phyloP scores from a whole-genome alignment of 2,888 invertebrate species.

The Torymus aiolomorphi region DNA sequence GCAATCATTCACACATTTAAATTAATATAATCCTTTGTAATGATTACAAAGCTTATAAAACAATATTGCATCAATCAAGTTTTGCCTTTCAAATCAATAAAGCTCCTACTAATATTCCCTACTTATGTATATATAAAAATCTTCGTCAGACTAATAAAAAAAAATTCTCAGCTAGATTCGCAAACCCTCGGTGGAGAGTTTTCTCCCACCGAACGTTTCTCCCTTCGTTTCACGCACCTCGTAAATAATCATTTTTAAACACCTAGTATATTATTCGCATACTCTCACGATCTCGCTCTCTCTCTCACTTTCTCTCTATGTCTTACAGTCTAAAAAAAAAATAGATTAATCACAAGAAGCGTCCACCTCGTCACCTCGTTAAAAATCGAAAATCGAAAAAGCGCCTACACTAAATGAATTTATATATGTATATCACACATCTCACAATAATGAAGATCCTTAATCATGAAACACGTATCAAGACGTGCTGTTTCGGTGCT shows the following conservation, averaged over 20 bases:
- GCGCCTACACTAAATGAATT: conserved; percentile 6
- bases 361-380: not conserved
- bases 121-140: conserved; percentile 38
- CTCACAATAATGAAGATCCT: conserved; percentile 33
- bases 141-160: conserved; percentile 39
- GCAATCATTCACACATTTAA: conserved; percentile 20
- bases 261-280: conserved; percentile 5
- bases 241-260: conserved; percentile 24
- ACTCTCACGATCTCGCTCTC: not conserved
- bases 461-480: conserved; percentile 74
- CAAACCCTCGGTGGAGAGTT: not conserved
- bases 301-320: too few relatives aligned
- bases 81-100: conserved; percentile 39
- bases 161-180: not conserved
- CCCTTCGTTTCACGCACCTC: conserved; percentile 6
- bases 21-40: conserved; percentile 10
- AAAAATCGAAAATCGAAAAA: conserved; percentile 19
- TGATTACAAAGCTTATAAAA: conserved; percentile 40
- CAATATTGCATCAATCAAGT: conserved; percentile 48
- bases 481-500: conserved; percentile 73
- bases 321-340: conserved; percentile 5
- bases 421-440: not conserved
- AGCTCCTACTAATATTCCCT: conserved; percentile 34
- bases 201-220: not conserved
- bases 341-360: not conserved